Evolutionary conservation across 2,797 vertebrate genomes (phyloP).

Genomic region (Gadopsis bispinosus): DNA sequence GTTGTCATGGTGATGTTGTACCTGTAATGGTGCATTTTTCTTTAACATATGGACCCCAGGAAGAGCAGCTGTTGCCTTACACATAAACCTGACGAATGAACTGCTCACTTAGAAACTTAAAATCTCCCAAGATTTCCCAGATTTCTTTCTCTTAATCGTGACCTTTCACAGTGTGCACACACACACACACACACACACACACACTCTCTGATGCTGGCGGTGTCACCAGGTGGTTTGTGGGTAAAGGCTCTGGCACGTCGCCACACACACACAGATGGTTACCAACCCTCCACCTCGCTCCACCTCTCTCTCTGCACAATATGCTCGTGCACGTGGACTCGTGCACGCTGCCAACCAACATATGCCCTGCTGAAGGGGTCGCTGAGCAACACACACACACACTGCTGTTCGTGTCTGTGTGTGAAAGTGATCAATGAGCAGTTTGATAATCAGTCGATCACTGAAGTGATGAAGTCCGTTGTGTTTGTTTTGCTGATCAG

Average conservation of each 20-base stretch:
- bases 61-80: no score
- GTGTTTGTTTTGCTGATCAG: background rate
- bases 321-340: conserved; percentile 35
- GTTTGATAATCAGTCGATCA: background rate
- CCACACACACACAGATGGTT: conserved; percentile 65
- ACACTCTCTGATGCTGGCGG: conserved; percentile 59
- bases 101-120: no score
- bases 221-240: conserved; percentile 92
- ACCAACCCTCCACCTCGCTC: conserved; percentile 32
- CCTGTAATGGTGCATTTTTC: no score
- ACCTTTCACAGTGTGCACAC: conserved; percentile 15
- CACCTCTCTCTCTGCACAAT: conserved; percentile 53
- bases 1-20: no score
- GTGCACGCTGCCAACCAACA: conserved; percentile 53
- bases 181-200: conserved; percentile 18
- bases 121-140: no score
- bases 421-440: conserved; percentile 5
- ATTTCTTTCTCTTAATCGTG: no score
- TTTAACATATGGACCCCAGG: no score
- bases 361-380: conserved; percentile 54
- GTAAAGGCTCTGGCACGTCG: conserved; percentile 89
- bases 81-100: no score
- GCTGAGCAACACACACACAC: conserved; percentile 25
- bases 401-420: background rate
- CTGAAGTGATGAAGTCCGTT: background rate